Evolutionary conservation across 2,888 invertebrate species (phyloP).

Genomic region (Junonia oenone): DNA sequence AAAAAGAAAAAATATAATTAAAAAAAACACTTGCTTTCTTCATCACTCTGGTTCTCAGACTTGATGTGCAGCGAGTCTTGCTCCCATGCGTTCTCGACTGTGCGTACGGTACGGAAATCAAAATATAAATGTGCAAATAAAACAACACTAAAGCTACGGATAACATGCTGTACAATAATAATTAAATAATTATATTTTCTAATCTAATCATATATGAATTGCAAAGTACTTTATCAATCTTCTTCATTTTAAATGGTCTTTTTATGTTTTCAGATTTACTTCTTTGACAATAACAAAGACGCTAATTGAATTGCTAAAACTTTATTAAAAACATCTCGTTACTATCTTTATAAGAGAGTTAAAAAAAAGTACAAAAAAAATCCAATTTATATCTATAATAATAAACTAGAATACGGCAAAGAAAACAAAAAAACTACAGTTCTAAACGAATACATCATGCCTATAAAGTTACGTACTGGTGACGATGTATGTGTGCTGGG

Average conservation of each 20-base stretch:
- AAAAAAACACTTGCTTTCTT: conserved; percentile 63
- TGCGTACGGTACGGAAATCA: conserved; percentile 38
- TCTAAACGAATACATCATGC: conserved; percentile 21
- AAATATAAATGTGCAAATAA: conserved; percentile 34
- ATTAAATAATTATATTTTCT: no score
- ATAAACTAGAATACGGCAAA: neutral
- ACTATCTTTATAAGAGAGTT: no score
- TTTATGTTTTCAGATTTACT: no score
- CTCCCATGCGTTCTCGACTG: conserved; percentile 53
- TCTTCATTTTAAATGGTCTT: neutral
- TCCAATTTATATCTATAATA: neutral
- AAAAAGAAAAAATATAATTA: conserved; percentile 26
- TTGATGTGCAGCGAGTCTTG: conserved; percentile 39
- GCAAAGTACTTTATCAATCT: neutral
- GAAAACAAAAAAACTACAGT: neutral
- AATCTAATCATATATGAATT: no score
- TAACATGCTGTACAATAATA: conserved; percentile 32
- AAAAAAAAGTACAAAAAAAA: no score
- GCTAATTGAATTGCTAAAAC: no score
- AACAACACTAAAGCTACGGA: conserved; percentile 24
- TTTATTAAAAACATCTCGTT: no score
- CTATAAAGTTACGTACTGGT: conserved; percentile 78
- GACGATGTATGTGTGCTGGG: conserved; percentile 83
- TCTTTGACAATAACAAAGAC: no score
- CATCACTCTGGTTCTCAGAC: conserved; percentile 53